These are phyloP conservation scores for Threskiornis aethiopicus DNA, from an alignment of 2,797 vertebrate genomes.

Conservation along the genomic window DNA sequence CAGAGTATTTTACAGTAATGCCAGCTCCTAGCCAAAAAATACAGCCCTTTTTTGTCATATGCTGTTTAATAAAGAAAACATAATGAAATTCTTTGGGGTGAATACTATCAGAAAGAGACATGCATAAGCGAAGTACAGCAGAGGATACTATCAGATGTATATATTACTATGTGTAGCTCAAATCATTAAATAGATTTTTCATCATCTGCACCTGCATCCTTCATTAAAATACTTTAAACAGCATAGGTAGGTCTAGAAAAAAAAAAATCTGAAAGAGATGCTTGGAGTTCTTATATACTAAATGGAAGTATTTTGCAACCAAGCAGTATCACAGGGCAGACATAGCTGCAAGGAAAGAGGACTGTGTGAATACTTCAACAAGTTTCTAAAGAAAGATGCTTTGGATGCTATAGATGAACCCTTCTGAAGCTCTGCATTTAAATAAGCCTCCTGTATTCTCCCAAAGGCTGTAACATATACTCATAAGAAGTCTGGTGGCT, in stretches of 20 bases:
- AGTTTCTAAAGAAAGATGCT: background rate
- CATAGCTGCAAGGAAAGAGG: background rate
- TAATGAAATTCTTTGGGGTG: background rate
- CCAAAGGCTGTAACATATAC: constrained; percentile 17
- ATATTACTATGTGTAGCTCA: background rate
- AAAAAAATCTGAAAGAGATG: background rate
- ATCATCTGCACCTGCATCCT: background rate
- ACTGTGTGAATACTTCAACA: background rate
- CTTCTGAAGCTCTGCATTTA: background rate
- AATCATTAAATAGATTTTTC: background rate
- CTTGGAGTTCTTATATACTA: background rate
- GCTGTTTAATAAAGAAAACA: background rate
- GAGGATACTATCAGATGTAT: background rate
- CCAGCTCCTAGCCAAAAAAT: background rate
- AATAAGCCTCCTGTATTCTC: background rate
- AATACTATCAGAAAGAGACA: background rate
- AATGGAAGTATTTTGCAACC: background rate
- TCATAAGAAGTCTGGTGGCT: background rate
- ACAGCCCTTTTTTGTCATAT: background rate
- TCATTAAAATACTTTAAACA: background rate
- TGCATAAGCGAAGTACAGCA: background rate
- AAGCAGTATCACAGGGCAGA: background rate
- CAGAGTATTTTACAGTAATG: background rate
- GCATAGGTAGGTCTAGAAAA: background rate
- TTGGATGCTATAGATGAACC: background rate